Evolutionary conservation across 1,140 invertebrate species (phyloP), one percentile per base, ranked within the genome.

Genomic region (Sinonovacula constricta): DNA sequence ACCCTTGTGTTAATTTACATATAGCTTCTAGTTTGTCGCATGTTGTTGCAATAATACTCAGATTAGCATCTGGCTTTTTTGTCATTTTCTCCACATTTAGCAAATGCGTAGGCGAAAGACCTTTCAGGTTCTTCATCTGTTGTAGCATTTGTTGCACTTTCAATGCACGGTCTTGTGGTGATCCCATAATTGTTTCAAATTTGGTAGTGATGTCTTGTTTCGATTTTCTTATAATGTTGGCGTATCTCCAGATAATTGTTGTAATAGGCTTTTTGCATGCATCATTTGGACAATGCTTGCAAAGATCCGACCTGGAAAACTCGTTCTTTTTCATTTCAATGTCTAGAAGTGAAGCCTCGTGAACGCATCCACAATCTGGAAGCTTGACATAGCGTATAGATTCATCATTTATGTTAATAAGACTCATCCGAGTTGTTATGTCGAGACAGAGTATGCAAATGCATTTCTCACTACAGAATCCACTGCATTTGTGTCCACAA

Each of bases 401-500:
- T 51, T 69, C 54, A 34, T 88, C 85, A 62, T 90, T 83, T 83
- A 89, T 87, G 12, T 34, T 69, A 2, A 86, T 88, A 66, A 94
- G 91, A 68, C 94, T 91, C 14, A 87, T 91, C 34, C 87, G 88
- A 0, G 93, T 70, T 93, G 80, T 91, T n/a, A 92, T 91, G 63
- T 45, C 39, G 49, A 75, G 36, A 39, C 80, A 82, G 4, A 63
- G 28, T 15, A 60, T 36, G 30, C 80, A 82, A 15, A 82, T 33
- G 24, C 91, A 85, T 91, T 93, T 86, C 93, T 95, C 94, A 45
- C 91, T 88, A 88, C 94, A 95, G 10, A 87, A 14, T 7, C 67
- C 91, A 36, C 91, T 86, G 85, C 95, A 95, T 45, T 24, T 85
- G 85, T 95, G 94, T 54, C 92, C 93, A 88, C 94, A 95, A 74